Evolutionary conservation across 1,140 invertebrate species (phyloP).

Genomic region (Zaprionus africanus): DNA sequence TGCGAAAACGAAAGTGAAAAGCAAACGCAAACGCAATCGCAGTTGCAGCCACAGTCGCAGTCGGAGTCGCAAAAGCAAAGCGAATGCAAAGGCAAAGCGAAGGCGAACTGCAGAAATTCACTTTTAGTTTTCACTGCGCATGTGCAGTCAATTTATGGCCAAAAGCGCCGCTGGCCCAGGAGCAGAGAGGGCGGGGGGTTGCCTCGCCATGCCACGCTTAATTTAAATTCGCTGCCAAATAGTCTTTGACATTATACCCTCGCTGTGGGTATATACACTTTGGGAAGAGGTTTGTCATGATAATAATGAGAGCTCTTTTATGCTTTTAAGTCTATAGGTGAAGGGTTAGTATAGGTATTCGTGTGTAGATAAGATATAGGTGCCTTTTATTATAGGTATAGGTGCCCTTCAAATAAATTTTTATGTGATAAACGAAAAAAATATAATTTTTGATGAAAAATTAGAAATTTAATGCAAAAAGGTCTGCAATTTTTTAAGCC

Average conservation of each 20-base stretch:
- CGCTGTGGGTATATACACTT: not conserved
- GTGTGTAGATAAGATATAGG: no score
- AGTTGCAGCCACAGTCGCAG: not conserved
- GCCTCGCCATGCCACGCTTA: conserved; percentile 34
- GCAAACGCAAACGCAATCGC: conserved; percentile 56
- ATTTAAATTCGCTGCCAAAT: conserved; percentile 70
- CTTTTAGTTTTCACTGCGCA: conserved; percentile 71
- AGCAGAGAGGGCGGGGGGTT: not conserved
- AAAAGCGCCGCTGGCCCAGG: conserved; percentile 43
- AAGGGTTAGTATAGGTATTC: no score
- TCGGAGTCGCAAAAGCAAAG: conserved; percentile 6
- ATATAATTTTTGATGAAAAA: no score
- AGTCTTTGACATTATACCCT: conserved; percentile 66
- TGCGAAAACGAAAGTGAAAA: conserved; percentile 81
- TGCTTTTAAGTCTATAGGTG: no score
- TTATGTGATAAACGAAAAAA: no score
- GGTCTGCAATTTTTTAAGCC: not conserved
- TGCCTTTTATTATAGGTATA: no score
- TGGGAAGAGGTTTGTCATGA: not conserved
- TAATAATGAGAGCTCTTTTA: no score
- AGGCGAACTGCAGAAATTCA: conserved; percentile 63
- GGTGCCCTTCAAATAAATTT: no score
- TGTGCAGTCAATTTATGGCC: conserved; percentile 70
- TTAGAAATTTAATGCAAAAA: no score
- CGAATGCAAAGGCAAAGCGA: conserved; percentile 25